Base-by-base conservation (phyloP, 2,113 vertebrate species). In the Nesogale talazaci region DNA sequence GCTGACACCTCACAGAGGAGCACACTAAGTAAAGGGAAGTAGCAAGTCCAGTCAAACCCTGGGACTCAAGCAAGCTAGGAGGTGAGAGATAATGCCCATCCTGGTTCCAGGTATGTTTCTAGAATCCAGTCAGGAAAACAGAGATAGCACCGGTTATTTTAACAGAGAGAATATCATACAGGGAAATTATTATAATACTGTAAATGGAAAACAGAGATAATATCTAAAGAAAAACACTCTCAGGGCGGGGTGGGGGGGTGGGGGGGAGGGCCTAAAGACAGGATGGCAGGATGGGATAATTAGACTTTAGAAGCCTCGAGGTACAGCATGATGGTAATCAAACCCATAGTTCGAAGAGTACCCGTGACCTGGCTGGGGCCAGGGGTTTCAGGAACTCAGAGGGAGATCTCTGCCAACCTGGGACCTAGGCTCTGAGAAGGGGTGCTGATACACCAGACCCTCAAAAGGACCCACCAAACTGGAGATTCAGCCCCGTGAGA, bases 51-150 rank as follows among this genome's bases (percentile, higher is more conserved):
- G 63, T 63, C 46, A 52, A 94, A 46, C 69, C 14, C 72, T 93
- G 57, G 57, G 46, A 81, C 77, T 86, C 25, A 10, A 92, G n/a
- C 14, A 86, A 77, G 8, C 27, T 34, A 34, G 82, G 34, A 67
- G 52, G 38, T 57, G 12, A 91, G 56, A 77, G 29, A 42, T 23
- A 38, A 75, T 40, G 22, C 23, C 25, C 27, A 1, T 40, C 67
- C 65, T 57, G 36, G 69, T 8, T 38, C 40, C 31, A 22, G 6
- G 3, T 78, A 17, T 14, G 69, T 83, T 86, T 61, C 42, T n/a
- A 76, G 75, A 52, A 6, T 75, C 42, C 42, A 67, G 59, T 52
- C 80, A 89, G 46, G 38, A 93, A 89, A 92, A 61, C 34, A 79
- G 31, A 88, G 81, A 82, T 10, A 34, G 34, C 9, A 36, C 16